Base-by-base conservation (phyloP, 2,888 invertebrate species). In the Epistrophella euchroma region DNA sequence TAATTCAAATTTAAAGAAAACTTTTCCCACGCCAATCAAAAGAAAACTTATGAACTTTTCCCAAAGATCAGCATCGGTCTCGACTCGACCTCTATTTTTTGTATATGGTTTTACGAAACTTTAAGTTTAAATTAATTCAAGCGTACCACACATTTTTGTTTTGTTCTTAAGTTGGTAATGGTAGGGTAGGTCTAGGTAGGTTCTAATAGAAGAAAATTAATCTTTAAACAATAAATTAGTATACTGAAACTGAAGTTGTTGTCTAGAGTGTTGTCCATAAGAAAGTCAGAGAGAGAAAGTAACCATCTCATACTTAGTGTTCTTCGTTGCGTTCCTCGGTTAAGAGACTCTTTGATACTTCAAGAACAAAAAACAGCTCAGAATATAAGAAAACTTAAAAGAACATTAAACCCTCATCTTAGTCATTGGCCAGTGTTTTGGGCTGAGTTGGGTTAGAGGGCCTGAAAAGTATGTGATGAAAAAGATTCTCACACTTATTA, bases 161-260 rank as follows among this genome's bases (percentile, higher is more conserved):
- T 35, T 32, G 2, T 68, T 17, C 0, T 22, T n/a, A n/a, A n/a
- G n/a, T n/a, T n/a, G n/a, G n/a, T n/a, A n/a, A n/a, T n/a, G n/a
- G n/a, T n/a, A n/a, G n/a, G n/a, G n/a, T n/a, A n/a, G 5, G 13
- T 13, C 4, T 22, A 19, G 19, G 19, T 47, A 47, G 9, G 10
- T 2, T 28, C 32, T 52, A 35, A 66, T 35, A 58, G 78, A 76
- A 72, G 25, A 28, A 82, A 82, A 82, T 77, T 82, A 68, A 82
- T 82, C 77, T 77, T 43, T 52, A 55, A 72, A 72, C 68, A 75
- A 70, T 75, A 72, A 68, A 68, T 68, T 73, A 68, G 28, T n/a
- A n/a, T n/a, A 22, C 37, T 37, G 40, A 40, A 73, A 50, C 25
- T 47, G 52, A 68, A 11, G 55, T 62, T 43, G 15, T 52, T 50